Evolutionary conservation across 1,140 invertebrate genomes (phyloP).

Genomic region (Centruroides vittatus): DNA sequence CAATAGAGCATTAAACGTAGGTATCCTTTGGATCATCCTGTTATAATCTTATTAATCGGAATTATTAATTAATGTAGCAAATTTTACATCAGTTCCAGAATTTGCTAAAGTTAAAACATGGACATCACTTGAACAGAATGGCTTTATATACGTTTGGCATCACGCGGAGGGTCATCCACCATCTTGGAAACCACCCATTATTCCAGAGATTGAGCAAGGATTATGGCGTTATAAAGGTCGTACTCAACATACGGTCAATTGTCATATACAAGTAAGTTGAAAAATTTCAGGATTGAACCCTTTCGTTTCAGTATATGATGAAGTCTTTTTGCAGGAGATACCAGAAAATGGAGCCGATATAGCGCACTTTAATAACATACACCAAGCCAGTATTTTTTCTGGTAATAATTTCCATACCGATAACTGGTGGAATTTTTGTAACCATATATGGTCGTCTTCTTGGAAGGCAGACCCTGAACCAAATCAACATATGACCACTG

Average conservation of each 20-base stretch:
- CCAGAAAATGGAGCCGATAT: slow-evolving; percentile 82
- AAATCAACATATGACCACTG: slow-evolving; percentile 39
- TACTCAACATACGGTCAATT: slow-evolving; percentile 50
- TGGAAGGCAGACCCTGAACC: slow-evolving; percentile 28
- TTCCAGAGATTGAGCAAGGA: slow-evolving; percentile 39
- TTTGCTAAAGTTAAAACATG: slow-evolving; percentile 39
- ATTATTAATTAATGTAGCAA: too few species aligned
- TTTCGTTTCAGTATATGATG: neutral
- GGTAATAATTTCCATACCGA: slow-evolving; percentile 21
- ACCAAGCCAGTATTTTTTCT: slow-evolving; percentile 43
- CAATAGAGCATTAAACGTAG: too few species aligned
- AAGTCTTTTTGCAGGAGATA: slow-evolving; percentile 49
- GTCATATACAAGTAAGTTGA: slow-evolving; percentile 30
- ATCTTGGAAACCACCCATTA: slow-evolving; percentile 45
- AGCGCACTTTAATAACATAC: slow-evolving; percentile 59
- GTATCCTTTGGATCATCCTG: too few species aligned
- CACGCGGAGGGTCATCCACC: slow-evolving; percentile 55
- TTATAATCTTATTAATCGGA: too few species aligned
- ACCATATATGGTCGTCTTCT: slow-evolving; percentile 30
- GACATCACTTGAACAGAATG: slow-evolving; percentile 49
- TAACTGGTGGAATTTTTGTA: slow-evolving; percentile 25
- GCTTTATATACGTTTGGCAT: slow-evolving; percentile 67
- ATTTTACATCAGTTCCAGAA: neutral
- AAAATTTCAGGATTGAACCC: neutral
- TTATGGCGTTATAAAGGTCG: slow-evolving; percentile 51